Percentiles rank a stretch among this genome's conserved stretches.
phyloP scores from a whole-genome alignment of 2,888 invertebrate species.

The Tiliacea citrago region DNA sequence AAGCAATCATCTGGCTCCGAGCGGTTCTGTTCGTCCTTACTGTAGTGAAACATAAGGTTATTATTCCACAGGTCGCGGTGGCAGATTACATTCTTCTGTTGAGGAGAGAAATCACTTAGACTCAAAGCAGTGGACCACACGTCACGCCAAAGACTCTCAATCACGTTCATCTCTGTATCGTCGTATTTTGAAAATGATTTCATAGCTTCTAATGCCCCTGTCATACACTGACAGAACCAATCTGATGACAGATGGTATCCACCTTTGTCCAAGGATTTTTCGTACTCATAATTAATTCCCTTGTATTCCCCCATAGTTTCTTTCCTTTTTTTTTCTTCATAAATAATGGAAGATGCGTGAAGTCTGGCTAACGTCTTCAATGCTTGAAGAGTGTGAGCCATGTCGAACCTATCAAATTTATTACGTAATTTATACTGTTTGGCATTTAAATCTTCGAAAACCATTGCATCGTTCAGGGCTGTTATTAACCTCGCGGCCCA shows the following conservation, averaged over 20 bases:
- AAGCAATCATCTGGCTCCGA: conserved; percentile 89
- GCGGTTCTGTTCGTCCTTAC: conserved; percentile 58
- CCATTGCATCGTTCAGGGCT: conserved; percentile 77
- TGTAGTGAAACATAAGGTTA: conserved; percentile 91
- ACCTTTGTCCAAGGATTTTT: conserved; percentile 71
- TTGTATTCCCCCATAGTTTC: conserved; percentile 71
- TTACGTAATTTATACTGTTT: conserved; percentile 77
- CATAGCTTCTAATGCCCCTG: conserved; percentile 80
- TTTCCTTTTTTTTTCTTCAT: conserved; percentile 83
- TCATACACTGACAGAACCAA: conserved; percentile 84
- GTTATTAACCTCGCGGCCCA: conserved; percentile 82
- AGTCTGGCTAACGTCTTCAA: conserved; percentile 86
- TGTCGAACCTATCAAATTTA: conserved; percentile 84
- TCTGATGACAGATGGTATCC: conserved; percentile 75
- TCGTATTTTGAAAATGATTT: conserved; percentile 79
- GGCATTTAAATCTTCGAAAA: conserved; percentile 84
- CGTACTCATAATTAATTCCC: conserved; percentile 77
- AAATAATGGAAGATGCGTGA: conserved; percentile 89
- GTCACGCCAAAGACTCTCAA: conserved; percentile 77
- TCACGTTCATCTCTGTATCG: conserved; percentile 64
- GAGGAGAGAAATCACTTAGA: conserved; percentile 75
- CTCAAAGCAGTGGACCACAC: conserved; percentile 78
- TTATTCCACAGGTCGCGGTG: conserved; percentile 92
- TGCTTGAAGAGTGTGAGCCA: conserved; percentile 85
- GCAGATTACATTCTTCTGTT: conserved; percentile 88